Evolutionary conservation across 1,140 invertebrate genomes (phyloP), one percentile per base, ranked within the genome.

Genomic region (Megalonaias nervosa): DNA sequence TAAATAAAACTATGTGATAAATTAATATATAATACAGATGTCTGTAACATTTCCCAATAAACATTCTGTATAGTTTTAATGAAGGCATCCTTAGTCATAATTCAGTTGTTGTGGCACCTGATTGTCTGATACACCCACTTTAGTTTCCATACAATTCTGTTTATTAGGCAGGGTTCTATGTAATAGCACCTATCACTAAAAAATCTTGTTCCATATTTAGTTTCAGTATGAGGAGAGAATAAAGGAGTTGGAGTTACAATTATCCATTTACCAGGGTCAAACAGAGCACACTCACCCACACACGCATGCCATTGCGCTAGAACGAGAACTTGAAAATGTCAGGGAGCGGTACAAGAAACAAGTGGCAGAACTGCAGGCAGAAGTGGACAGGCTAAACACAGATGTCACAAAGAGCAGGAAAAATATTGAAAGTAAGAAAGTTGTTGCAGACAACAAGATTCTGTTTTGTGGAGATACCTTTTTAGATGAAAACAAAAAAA

Each of bases 211-310:
- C 48, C n/a, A 74, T 61, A 59, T 74, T n/a, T 71, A 90, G 89
- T 66, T 86, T 64, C 85, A 90, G 81, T 90, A 85, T 84, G 89
- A 90, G 75, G 87, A 88, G 19, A 78, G 89, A 23, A 89, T 90
- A 56, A 71, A 84, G 59, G 87, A 89, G 68, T 72, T 90, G 65
- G 89, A 90, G 72, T 58, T 76, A 5, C 87, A 89, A 80, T 71
- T 89, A 75, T 78, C 84, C n/a, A 77, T 81, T 26, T 85, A 85
- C 74, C 74, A 81, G 6, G 80, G 69, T 17, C 73, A 81, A n/a
- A 77, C 79, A 38, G 80, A 80, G 12, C 82, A 85, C 58, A 83
- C 82, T n/a, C 87, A 87, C 67, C 88, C 86, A 48, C 86, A 87
- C 75, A 88, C 85, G 6, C 84, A 86, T 73, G 74, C 82, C 21